A percentile compares a stretch with the other conserved stretches of the same genome.
Conservation (phyloP, 2,113 vertebrate species). For the Sceloporus undulatus region DNA sequence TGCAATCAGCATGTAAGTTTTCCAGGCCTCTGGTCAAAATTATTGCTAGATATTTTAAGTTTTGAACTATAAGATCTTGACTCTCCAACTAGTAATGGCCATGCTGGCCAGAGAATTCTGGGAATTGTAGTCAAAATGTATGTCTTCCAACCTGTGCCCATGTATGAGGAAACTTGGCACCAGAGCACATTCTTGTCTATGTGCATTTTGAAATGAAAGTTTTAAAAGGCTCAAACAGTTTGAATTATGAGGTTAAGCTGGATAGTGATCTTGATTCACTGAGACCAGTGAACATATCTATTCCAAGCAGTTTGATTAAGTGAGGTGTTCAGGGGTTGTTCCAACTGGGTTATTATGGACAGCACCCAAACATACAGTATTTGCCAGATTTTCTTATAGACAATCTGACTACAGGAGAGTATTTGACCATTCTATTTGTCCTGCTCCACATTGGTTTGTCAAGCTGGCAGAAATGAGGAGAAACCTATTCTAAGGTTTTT, state of each 20-base stretch:
- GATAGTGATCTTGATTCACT: neutral
- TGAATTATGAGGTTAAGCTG: neutral
- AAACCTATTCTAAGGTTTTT: neutral
- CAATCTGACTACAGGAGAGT: neutral
- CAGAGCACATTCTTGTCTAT: neutral
- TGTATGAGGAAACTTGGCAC: neutral
- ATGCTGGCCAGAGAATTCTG: no score
- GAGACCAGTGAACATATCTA: neutral
- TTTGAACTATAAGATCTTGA: no score
- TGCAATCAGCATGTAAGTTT: neutral
- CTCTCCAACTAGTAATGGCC: no score
- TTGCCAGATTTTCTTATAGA: neutral
- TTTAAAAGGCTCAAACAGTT: conserved; percentile 9
- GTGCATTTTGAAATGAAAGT: neutral
- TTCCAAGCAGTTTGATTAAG: neutral
- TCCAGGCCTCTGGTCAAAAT: no score
- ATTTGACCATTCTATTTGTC: neutral
- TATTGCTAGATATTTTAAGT: no score
- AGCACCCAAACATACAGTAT: neutral
- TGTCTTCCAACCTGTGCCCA: no score
- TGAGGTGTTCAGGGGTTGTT: neutral
- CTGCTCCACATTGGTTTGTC: neutral
- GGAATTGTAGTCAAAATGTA: no score
- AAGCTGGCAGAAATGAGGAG: neutral
- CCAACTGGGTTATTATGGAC: neutral